These are phyloP conservation scores for Macrophya annulata DNA, from an alignment of 2,888 invertebrate species.

Conservation along the genomic window DNA sequence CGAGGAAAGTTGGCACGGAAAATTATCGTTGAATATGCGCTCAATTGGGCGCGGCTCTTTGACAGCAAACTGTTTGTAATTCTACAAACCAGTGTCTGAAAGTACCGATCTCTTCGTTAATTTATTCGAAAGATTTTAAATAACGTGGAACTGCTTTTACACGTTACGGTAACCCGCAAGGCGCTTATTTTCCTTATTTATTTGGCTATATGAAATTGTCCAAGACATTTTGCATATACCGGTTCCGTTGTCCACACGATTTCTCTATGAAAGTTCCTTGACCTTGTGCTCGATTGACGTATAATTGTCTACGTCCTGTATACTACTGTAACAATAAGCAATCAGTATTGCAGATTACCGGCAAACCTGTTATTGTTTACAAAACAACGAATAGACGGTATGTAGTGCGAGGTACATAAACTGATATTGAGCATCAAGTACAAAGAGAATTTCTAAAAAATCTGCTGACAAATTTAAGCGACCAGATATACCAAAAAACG, in stretches of 20 bases:
- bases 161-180: background rate
- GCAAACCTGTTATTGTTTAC: conserved; percentile 9
- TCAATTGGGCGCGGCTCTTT: background rate
- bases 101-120: conserved; percentile 2
- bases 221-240: background rate
- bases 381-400: background rate
- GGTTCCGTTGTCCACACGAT: conserved; percentile 26
- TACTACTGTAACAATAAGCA: conserved; percentile 6
- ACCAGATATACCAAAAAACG: too few relatives aligned
- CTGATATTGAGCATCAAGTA: too few relatives aligned
- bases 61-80: background rate
- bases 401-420: too few relatives aligned
- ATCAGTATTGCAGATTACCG: conserved; percentile 7
- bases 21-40: background rate
- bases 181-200: background rate
- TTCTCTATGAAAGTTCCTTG: conserved; percentile 13
- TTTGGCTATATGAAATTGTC: background rate
- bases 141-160: background rate
- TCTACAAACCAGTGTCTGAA: background rate
- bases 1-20: conserved; percentile 31
- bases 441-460: too few relatives aligned
- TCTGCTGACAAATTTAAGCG: too few relatives aligned
- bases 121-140: background rate
- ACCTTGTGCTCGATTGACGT: conserved; percentile 32
- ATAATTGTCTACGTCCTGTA: conserved; percentile 4